Base-by-base conservation (phyloP, 2,113 vertebrate genomes). In the Hydropotes inermis region DNA sequence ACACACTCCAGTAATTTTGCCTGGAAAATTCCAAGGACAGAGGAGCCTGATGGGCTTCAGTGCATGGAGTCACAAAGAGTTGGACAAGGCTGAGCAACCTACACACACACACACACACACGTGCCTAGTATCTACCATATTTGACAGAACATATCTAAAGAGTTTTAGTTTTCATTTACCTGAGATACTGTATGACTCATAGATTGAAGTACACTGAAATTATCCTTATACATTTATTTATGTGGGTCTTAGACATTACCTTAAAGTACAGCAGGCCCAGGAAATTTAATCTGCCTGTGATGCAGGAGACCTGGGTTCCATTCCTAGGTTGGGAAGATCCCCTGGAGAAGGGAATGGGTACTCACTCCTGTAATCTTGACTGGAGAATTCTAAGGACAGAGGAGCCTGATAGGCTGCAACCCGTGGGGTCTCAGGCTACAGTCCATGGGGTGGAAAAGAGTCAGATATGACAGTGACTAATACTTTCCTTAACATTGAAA, bases 161-260 rank as follows among this genome's bases (percentile, higher is more conserved):
- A 3, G 2, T 30, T 81, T 87, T 19, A 87, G 39, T 83, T 88
- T 70, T 60, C 25, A 74, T 3, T 43, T n/a, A 45, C 15, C 67
- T 0, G 0, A 79, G 17, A 64, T 45, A 84, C 7, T 36, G 2
- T 60, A 16, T 74, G 39, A 76, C 4, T 84, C 23, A 14, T 3
- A 27, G 12, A 43, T 21, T 70, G 8, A 70, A 70, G 10, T 23
- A 39, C n/a, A 36, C 19, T 70, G n/a, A 36, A 70, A 1, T 70
- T 70, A 36, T 70, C 64, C 36, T 70, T 6, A 36, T 36, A 36
- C 64, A 36, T 70, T 70, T 70, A 23, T 11, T 74, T 74, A 0
- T 74, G 70, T 83, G 15, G 28, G 28, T 60, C 43, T 88, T 64
- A 36, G 43, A 83, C 17, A 60, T 39, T 10, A 39, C 9, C 45